Evolutionary conservation across 2,888 invertebrate species (phyloP).

Genomic region (Pandemis heparana): DNA sequence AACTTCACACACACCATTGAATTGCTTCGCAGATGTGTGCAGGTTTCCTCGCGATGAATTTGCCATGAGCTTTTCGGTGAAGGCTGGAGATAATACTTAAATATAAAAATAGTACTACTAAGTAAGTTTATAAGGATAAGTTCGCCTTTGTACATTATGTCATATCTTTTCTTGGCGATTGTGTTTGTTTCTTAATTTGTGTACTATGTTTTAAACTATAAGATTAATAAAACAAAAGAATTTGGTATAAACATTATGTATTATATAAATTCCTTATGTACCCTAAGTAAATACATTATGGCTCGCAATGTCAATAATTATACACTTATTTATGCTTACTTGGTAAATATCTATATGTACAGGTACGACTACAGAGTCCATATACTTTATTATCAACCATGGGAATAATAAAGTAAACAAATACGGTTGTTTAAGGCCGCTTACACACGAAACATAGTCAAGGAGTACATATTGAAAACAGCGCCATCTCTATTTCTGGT

Average conservation of each 20-base stretch:
- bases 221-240: conserved; percentile 15
- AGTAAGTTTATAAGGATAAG: too few relatives aligned
- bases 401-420: conserved; percentile 42
- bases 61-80: too few relatives aligned
- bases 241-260: conserved; percentile 40
- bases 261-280: conserved; percentile 47
- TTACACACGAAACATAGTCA: conserved; percentile 21
- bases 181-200: too few relatives aligned
- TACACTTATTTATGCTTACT: conserved; percentile 47
- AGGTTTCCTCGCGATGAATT: too few relatives aligned
- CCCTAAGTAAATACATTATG: conserved; percentile 56
- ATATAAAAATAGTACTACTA: too few relatives aligned
- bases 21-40: too few relatives aligned
- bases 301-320: conserved; percentile 52
- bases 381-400: conserved; percentile 17
- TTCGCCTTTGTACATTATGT: too few relatives aligned
- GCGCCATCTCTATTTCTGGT: neutral
- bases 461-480: neutral
- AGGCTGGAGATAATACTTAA: too few relatives aligned
- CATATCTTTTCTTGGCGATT: too few relatives aligned
- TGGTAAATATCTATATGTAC: conserved; percentile 36
- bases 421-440: conserved; percentile 15
- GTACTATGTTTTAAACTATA: too few relatives aligned
- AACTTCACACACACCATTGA: too few relatives aligned
- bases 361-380: conserved; percentile 13